These are phyloP conservation scores for Ethmia dodecea DNA, from an alignment of 2,888 invertebrate genomes.

Conservation along the genomic window DNA sequence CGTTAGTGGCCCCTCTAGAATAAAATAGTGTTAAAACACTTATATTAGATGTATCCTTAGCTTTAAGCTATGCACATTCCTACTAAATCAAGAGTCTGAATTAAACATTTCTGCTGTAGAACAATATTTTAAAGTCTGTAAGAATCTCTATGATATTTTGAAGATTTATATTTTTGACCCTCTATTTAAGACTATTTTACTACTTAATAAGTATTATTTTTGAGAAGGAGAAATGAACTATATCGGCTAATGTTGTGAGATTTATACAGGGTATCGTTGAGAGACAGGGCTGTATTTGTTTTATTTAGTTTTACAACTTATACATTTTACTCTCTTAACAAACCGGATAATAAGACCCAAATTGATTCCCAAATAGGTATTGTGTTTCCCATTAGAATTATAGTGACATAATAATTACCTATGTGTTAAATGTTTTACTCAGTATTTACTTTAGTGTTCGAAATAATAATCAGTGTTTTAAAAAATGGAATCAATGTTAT, in stretches of 20 bases:
- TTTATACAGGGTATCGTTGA: conserved; percentile 66
- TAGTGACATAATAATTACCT: conserved; percentile 38
- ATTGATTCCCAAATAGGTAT: conserved; percentile 51
- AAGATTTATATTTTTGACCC: conserved; percentile 73
- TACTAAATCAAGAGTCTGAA: conserved; percentile 67
- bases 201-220: conserved; percentile 65
- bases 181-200: conserved; percentile 51
- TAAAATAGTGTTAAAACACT: conserved; percentile 54
- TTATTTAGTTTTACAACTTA: conserved; percentile 26
- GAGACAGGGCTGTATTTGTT: conserved; percentile 34
- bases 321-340: conserved; percentile 36
- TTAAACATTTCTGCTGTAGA: conserved; percentile 68
- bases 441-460: conserved; percentile 62
- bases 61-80: conserved; percentile 72
- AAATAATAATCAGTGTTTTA: no score
- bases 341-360: background rate
- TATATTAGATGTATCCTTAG: conserved; percentile 43
- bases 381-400: conserved; percentile 54
- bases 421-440: conserved; percentile 67
- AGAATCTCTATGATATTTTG: conserved; percentile 66
- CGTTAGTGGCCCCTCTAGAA: conserved; percentile 36
- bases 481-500: conserved; percentile 59
- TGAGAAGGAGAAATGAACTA: conserved; percentile 35
- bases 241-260: conserved; percentile 54
- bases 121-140: conserved; percentile 60